Conservation (phyloP, 2,888 invertebrate species). For the Allophyes oxyacanthae region DNA sequence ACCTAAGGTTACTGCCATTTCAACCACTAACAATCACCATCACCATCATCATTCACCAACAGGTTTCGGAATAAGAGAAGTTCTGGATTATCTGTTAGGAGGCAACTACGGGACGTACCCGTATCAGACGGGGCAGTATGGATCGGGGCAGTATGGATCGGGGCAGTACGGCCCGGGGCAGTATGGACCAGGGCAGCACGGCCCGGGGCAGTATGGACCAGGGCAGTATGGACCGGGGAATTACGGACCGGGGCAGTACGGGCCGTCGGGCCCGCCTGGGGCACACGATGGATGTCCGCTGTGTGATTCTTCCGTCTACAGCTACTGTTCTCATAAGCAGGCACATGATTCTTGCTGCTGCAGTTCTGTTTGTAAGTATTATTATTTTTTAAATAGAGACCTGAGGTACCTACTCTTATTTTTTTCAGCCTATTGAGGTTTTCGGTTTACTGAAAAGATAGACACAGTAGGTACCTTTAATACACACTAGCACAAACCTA, state of each 20-base stretch:
- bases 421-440: background rate
- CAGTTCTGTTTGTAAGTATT: constrained; percentile 81
- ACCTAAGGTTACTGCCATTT: constrained; percentile 15
- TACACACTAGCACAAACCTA: too few relatives aligned
- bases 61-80: constrained; percentile 86
- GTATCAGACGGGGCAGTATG: constrained; percentile 58
- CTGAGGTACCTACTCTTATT: background rate
- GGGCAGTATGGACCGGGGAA: constrained; percentile 51
- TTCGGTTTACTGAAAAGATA: too few relatives aligned
- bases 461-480: too few relatives aligned
- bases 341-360: constrained; percentile 94
- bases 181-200: constrained; percentile 52
- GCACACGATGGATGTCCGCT: constrained; percentile 91
- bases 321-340: constrained; percentile 93
- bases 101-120: constrained; percentile 73
- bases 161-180: constrained; percentile 55
- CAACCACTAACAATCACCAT: constrained; percentile 61
- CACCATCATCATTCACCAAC: constrained; percentile 71
- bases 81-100: constrained; percentile 86
- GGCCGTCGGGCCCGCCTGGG: constrained; percentile 78
- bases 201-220: constrained; percentile 56
- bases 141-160: constrained; percentile 47
- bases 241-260: constrained; percentile 56
- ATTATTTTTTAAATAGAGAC: background rate
- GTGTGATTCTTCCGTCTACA: constrained; percentile 93